Conservation (phyloP, 2,888 invertebrate species). For the Trissolcus brochymenae region DNA sequence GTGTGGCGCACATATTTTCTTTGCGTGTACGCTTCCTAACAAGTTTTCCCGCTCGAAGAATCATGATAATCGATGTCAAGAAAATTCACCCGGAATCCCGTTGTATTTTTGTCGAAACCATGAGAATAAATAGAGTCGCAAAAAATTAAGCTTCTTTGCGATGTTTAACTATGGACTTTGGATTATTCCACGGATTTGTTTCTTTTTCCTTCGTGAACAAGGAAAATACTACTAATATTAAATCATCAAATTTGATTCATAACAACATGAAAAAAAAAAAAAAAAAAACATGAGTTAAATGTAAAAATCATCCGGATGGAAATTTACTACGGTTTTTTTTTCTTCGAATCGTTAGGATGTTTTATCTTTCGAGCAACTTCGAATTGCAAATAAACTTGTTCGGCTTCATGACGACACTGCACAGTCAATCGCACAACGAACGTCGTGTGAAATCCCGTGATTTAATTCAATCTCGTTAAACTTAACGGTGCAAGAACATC, state of each 20-base stretch:
- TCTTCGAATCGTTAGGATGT: too few species aligned
- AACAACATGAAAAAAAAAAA: too few species aligned
- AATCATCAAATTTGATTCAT: too few species aligned
- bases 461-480: slow-evolving; percentile 57
- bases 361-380: background rate
- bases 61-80: slow-evolving; percentile 45
- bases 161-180: background rate
- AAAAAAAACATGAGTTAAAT: too few species aligned
- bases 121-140: slow-evolving; percentile 15
- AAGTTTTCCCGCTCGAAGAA: slow-evolving; percentile 32
- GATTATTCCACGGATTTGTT: background rate
- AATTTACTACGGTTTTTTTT: too few species aligned
- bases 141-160: slow-evolving; percentile 3
- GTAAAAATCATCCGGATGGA: too few species aligned
- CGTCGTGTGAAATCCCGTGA: slow-evolving; percentile 48
- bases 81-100: slow-evolving; percentile 29
- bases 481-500: slow-evolving; percentile 52
- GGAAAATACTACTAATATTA: too few species aligned
- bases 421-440: slow-evolving; percentile 52
- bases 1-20: slow-evolving; percentile 47
- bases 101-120: slow-evolving; percentile 19
- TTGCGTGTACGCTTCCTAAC: slow-evolving; percentile 28
- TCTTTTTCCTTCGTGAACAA: too few species aligned
- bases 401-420: slow-evolving; percentile 27
- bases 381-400: too few species aligned